A percentile compares a stretch with the other conserved stretches of the same genome.
These are phyloP conservation scores for Drosophila bocqueti DNA, from an alignment of 1,140 invertebrate genomes.

Conservation along the genomic window DNA sequence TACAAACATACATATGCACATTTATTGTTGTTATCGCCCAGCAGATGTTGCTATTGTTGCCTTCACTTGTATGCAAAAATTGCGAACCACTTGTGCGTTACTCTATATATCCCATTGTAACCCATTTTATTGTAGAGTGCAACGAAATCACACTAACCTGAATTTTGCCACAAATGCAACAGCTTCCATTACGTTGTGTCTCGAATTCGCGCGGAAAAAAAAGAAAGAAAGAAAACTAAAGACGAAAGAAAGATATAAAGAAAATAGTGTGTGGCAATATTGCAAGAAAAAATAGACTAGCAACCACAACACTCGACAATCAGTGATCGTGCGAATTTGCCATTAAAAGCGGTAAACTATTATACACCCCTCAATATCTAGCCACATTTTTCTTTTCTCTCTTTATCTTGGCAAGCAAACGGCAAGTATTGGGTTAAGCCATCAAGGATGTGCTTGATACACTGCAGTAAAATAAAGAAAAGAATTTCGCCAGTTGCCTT, in stretches of 20 bases:
- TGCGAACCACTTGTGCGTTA: slow-evolving; percentile 65
- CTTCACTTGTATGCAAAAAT: slow-evolving; percentile 29
- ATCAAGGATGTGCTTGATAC: slow-evolving; percentile 7
- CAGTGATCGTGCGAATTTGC: slow-evolving; percentile 58
- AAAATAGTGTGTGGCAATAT: slow-evolving; percentile 39
- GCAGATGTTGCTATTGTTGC: slow-evolving; percentile 68
- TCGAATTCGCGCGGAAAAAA: slow-evolving; percentile 48
- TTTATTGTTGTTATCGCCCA: slow-evolving; percentile 61
- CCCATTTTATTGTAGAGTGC: slow-evolving; percentile 67
- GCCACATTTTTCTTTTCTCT: background rate
- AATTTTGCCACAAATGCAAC: slow-evolving; percentile 74
- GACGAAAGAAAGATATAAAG: slow-evolving; percentile 17
- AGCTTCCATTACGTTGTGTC: slow-evolving; percentile 67
- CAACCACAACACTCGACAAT: slow-evolving; percentile 31
- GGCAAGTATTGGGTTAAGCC: background rate
- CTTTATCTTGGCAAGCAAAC: slow-evolving; percentile 3
- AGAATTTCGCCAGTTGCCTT: background rate
- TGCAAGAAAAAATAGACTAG: slow-evolving; percentile 31
- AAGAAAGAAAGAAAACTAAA: slow-evolving; percentile 51
- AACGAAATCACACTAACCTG: slow-evolving; percentile 81
- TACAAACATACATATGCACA: slow-evolving; percentile 19
- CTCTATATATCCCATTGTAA: slow-evolving; percentile 51
- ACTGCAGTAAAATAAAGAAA: background rate
- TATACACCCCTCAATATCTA: slow-evolving; percentile 13
- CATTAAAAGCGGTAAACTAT: slow-evolving; percentile 47